phyloP scores from a whole-genome alignment of 2,113 vertebrate species.

The Cephalopterus ornatus region DNA sequence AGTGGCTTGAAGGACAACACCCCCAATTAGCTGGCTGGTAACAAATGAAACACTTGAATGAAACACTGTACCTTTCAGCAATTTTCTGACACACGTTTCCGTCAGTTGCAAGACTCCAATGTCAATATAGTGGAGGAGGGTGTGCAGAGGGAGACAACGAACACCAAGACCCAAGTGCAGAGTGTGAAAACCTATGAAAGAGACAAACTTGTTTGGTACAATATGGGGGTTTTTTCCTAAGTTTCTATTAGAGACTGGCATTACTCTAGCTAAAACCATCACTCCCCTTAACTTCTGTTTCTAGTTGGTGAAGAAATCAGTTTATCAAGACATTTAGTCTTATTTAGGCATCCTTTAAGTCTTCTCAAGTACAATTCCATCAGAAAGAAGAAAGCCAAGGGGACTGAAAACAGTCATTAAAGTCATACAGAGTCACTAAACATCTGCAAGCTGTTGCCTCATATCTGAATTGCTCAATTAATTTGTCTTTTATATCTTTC shows the following conservation, averaged over 20 bases:
- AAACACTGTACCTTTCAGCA: slow-evolving; percentile 84
- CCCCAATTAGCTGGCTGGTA: neutral
- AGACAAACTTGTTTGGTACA: neutral
- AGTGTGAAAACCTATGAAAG: slow-evolving; percentile 84
- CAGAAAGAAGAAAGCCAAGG: neutral
- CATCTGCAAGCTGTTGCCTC: neutral
- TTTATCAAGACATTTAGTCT: neutral
- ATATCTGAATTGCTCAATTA: neutral
- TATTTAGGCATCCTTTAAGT: neutral
- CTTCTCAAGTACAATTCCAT: neutral
- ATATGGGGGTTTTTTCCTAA: neutral
- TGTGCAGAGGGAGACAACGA: slow-evolving; percentile 85
- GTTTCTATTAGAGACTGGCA: neutral
- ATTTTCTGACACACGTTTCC: slow-evolving; percentile 78
- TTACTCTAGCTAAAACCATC: neutral
- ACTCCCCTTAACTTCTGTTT: neutral
- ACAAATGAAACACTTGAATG: neutral
- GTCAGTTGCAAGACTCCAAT: slow-evolving; percentile 82
- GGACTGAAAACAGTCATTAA: neutral
- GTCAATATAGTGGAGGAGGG: slow-evolving; percentile 89
- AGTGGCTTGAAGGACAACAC: neutral
- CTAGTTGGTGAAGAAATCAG: neutral
- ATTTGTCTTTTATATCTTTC: neutral
- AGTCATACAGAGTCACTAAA: neutral
- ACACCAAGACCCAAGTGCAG: slow-evolving; percentile 82